Evolutionary conservation across 1,140 invertebrate species (phyloP).

Genomic region (Aphis gossypii): DNA sequence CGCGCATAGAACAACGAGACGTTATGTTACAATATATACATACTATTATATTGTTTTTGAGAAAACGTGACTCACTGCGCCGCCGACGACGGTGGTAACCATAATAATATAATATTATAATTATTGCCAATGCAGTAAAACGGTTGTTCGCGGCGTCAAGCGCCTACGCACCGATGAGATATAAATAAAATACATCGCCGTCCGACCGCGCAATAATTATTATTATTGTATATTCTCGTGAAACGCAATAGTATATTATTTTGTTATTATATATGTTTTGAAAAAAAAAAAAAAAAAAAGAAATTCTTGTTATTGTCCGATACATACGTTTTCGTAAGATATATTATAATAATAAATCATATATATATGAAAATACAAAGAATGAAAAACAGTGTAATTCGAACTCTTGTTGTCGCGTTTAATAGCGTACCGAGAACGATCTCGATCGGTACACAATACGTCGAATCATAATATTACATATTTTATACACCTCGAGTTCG

Average conservation of each 20-base stretch:
- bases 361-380: background rate
- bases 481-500: background rate
- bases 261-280: background rate
- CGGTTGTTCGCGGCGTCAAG: background rate
- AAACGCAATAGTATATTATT: background rate
- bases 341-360: background rate
- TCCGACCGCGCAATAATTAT: background rate
- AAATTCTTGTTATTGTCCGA: conserved; percentile 1
- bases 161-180: background rate
- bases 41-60: background rate
- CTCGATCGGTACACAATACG: background rate
- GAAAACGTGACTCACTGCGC: conserved; percentile 46
- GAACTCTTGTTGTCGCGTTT: background rate
- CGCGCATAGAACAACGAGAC: background rate
- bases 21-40: background rate
- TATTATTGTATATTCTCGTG: background rate
- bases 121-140: conserved; percentile 10
- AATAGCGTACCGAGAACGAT: conserved; percentile 29
- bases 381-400: conserved; percentile 7
- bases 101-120: background rate
- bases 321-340: background rate
- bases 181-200: background rate
- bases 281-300: background rate
- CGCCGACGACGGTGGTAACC: background rate
- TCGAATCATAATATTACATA: background rate